Evolutionary conservation across 1,140 invertebrate genomes (phyloP).

Genomic region (Delia radicum): DNA sequence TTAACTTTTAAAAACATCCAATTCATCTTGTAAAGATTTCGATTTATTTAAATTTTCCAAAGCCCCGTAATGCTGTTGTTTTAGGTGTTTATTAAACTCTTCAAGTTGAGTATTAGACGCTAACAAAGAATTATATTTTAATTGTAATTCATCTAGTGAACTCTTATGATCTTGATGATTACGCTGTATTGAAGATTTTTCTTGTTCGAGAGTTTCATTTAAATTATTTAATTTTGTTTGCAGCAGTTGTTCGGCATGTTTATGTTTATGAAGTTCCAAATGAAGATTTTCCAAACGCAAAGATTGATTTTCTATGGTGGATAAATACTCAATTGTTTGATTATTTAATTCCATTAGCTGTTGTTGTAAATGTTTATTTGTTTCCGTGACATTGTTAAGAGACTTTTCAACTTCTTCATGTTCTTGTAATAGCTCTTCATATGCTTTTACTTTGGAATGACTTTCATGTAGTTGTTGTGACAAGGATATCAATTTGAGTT

Average conservation of each 20-base stretch:
- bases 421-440: neutral
- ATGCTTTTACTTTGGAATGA: neutral
- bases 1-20: neutral
- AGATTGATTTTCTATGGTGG: too few relatives aligned
- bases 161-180: neutral
- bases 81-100: neutral
- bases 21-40: neutral
- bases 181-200: neutral
- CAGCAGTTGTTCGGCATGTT: neutral
- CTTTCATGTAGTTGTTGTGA: conserved; percentile 1
- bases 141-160: conserved; percentile 7
- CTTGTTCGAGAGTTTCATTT: neutral
- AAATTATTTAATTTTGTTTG: neutral
- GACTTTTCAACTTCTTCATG: conserved; percentile 13
- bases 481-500: neutral
- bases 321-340: neutral
- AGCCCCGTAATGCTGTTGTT: neutral
- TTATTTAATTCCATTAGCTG: neutral
- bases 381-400: neutral
- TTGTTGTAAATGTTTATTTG: neutral
- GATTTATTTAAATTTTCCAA: neutral
- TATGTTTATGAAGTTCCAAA: neutral
- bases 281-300: neutral
- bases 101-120: neutral
- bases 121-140: conserved; percentile 14